Evolutionary conservation across 2,797 vertebrate species (phyloP), one percentile per base, ranked within the genome.

Genomic region (Hydrophis major): DNA sequence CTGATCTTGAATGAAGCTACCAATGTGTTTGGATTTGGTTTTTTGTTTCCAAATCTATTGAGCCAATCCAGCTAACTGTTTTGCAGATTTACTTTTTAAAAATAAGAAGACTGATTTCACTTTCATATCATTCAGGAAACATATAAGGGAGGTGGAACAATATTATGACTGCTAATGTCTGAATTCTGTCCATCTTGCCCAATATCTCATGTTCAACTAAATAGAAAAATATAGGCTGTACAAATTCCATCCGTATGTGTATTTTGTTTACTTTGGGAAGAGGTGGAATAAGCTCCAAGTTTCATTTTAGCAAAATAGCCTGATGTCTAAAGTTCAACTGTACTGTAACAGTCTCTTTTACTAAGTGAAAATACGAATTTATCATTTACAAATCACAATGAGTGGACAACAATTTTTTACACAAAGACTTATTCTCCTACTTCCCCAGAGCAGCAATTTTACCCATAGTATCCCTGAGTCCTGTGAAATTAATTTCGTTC

Each of bases 401-500:
- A 74, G 20, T 60, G 47, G 50, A 13, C 37, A 56, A 37, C 22
- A 47, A 74, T 61, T 28, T 13, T 27, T n/a, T 22, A 53, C 37
- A 59, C 28, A 42, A 3, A 83, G 27, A n/a, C 18, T 69, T 87
- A 16, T 47, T 25, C 12, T 7, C 16, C 60, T 10, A 83, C 74
- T 90, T 83, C 12, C 63, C 14, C 78, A 50, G 32, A 27, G 88
- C 66, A 86, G 20, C 55, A 14, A 50, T 61, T 94, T 90, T 20
- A 83, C 57, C 13, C 16, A 16, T 91, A 61, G 32, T 22, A 88
- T 90, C 59, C 60, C 57, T 92, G 63, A 16, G 56, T 89, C 90
- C 50, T 87, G 28, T 92, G 74, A 94, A 90, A 59, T 91, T 93
- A 93, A 60, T 74, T 56, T 47, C 63, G 25, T 14, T 47, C 10